phyloP scores from a whole-genome alignment of 2,797 vertebrate genomes.

The Pipistrellus nathusii region DNA sequence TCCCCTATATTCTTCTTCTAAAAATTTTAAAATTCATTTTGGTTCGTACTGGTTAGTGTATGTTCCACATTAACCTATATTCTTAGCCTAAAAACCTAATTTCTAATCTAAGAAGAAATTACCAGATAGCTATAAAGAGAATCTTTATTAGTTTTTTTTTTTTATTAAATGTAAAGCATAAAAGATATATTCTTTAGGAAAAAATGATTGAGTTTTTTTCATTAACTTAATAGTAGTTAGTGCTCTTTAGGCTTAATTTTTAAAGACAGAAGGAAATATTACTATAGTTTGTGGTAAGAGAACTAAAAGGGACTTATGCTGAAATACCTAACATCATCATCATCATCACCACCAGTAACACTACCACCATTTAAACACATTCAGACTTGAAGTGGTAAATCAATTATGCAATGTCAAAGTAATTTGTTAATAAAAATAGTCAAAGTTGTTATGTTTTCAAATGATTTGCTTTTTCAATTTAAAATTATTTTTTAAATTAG shows the following conservation, averaged over 20 bases:
- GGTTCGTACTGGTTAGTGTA: background rate
- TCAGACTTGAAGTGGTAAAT: background rate
- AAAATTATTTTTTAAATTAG: constrained; percentile 12
- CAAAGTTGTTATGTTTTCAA: background rate
- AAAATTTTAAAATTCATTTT: constrained; percentile 41
- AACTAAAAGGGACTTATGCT: background rate
- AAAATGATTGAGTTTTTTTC: background rate
- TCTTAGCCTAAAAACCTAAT: constrained; percentile 75
- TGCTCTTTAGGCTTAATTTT: background rate
- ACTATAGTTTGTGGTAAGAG: background rate
- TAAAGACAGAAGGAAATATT: background rate
- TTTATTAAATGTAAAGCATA: constrained; percentile 37
- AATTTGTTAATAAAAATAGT: background rate
- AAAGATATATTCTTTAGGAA: background rate
- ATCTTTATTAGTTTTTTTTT: background rate
- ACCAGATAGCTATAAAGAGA: constrained; percentile 23
- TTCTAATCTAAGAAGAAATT: constrained; percentile 59
- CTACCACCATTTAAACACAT: background rate
- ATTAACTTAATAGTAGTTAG: background rate
- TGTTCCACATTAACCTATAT: constrained; percentile 63
- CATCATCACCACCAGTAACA: background rate
- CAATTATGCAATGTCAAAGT: background rate
- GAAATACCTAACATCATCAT: background rate
- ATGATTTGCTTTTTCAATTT: constrained; percentile 26
- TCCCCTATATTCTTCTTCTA: background rate